Evolutionary conservation across 64 coral and sea anemone genomes (phyloP).

Genomic region (Dendronephthya gigantea): DNA sequence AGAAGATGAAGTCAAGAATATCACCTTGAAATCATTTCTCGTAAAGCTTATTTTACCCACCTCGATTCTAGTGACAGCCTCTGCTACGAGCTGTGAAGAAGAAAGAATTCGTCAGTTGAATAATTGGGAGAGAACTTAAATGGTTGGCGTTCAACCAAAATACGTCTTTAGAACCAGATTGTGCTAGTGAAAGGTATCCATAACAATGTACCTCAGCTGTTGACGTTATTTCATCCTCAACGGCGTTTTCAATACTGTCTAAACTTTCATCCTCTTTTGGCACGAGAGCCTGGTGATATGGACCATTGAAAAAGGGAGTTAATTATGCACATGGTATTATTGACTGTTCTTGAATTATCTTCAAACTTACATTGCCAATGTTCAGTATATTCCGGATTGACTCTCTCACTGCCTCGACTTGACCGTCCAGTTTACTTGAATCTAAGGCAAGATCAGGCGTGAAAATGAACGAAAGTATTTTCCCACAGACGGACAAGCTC

Average conservation of each 20-base stretch:
- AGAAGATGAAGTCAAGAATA: neutral
- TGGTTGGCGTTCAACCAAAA: no score
- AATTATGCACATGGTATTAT: no score
- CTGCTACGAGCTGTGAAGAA: constrained; percentile 47
- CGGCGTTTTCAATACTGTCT: neutral
- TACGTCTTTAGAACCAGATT: no score
- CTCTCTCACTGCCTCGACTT: neutral
- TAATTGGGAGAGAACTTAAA: no score
- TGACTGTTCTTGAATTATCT: no score
- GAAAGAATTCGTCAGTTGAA: neutral
- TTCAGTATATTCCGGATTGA: neutral
- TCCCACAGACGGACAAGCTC: no score
- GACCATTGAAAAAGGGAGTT: no score
- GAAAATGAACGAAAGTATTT: no score
- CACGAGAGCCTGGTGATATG: neutral
- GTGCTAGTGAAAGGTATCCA: no score
- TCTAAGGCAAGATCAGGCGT: neutral
- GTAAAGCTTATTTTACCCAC: neutral
- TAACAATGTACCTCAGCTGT: constrained; percentile 16
- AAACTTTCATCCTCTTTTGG: constrained; percentile 9
- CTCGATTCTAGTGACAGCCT: constrained; percentile 57
- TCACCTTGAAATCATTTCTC: neutral
- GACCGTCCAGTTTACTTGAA: neutral
- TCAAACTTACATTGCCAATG: neutral
- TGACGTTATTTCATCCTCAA: constrained; percentile 6